A percentile compares a stretch with the other conserved stretches of the same genome.
Evolutionary conservation across 2,888 invertebrate genomes (phyloP).

Genomic region (Cryptophagus acutangulus): DNA sequence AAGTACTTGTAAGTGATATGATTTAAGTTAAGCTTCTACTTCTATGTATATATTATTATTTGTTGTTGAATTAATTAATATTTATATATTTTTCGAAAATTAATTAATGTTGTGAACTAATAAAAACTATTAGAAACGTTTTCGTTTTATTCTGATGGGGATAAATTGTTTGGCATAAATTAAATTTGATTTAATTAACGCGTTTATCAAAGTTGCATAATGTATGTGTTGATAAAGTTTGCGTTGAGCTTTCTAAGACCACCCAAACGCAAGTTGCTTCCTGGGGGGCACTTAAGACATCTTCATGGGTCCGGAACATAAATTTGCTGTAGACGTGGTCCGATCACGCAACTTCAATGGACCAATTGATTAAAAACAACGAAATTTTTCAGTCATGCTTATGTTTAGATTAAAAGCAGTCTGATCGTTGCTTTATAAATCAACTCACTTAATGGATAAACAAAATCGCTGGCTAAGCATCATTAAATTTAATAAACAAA

Average conservation of each 20-base stretch:
- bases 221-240: constrained; percentile 38
- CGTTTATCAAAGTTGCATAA: no score
- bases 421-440: no score
- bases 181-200: no score
- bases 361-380: constrained; percentile 41
- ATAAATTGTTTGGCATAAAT: no score
- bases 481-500: no score
- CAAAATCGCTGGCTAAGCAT: no score
- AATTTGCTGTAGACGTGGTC: constrained; percentile 42
- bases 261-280: constrained; percentile 43
- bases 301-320: constrained; percentile 45
- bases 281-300: constrained; percentile 45
- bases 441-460: no score
- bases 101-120: no score
- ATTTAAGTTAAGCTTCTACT: background rate
- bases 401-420: no score
- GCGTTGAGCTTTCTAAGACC: constrained; percentile 37
- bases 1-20: constrained; percentile 64
- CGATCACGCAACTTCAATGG: constrained; percentile 42
- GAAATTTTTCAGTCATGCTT: constrained; percentile 35
- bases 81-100: no score
- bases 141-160: no score
- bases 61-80: constrained; percentile 4
- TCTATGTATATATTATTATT: background rate
- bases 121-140: no score